Evolutionary conservation across 2,113 vertebrate genomes (phyloP), one percentile per base, ranked within the genome.

Genomic region (Melanocharis versteri): DNA sequence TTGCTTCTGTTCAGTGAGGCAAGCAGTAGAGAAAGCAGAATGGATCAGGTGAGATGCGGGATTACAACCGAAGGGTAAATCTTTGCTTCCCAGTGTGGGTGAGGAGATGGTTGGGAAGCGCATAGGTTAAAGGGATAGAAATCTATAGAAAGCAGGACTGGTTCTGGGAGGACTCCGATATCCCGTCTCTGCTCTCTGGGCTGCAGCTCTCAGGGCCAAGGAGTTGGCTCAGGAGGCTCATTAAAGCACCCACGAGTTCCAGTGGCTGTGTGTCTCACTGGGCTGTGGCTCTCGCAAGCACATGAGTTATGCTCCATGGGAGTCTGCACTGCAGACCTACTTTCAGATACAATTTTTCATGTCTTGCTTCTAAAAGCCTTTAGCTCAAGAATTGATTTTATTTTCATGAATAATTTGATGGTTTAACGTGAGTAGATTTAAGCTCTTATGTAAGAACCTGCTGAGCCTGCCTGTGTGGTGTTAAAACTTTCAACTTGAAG

Each of bases 401-500:
- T 84, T 91, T 84, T 91, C 70, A 44, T 94, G 69, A 91, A 86
- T 92, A 94, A 89, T 94, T 84, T 87, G 77, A 60, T 92, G 69
- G 27, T 77, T 96, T 94, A 73, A 68, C 0, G 0, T 44, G 33
- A 91, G 54, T 66, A 70, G 40, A 44, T 85, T 90, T 83, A 86
- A 90, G 58, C 56, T 87, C 35, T 91, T 81, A 24, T 68, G 12
- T 75, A 94, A 61, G 50, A 93, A 65, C 30, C 45, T 69, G 56
- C 72, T 92, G 76, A 94, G 62, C 40, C 73, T 90, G 54, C 50
- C 78, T 65, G 22, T 66, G 35, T 79, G 58, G 11, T 91, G 42
- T 85, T 77, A 83, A 90, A 78, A 83, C 51, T 81, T 89, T 45
- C 30, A 78, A 10, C 47, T 54, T 81, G 53, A 82, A 72, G 64